These are phyloP conservation scores for Ochotona princeps DNA, from an alignment of 2,113 vertebrate genomes.

Conservation along the genomic window DNA sequence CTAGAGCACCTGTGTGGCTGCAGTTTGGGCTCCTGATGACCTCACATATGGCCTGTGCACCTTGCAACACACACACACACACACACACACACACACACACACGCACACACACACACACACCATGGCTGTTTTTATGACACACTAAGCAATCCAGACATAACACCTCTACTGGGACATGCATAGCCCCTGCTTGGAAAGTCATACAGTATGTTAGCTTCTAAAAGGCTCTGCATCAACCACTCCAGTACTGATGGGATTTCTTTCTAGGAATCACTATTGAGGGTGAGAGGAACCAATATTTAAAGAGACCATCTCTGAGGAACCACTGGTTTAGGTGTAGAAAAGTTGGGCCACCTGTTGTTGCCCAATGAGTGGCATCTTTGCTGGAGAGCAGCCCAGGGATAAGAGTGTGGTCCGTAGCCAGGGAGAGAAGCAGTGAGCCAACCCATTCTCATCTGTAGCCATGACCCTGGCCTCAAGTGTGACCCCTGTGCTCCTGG, in stretches of 20 bases:
- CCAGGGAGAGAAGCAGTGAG: background rate
- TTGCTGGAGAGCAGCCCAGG: background rate
- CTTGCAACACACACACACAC: no score
- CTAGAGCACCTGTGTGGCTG: no score
- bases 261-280: background rate
- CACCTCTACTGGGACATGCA: background rate
- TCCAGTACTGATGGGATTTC: background rate
- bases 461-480: background rate
- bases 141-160: background rate
- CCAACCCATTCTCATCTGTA: background rate
- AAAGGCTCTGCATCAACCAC: background rate
- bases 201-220: no score
- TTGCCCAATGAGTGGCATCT: no score
- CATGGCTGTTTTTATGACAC: no score
- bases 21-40: background rate
- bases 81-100: no score
- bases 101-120: no score
- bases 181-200: background rate
- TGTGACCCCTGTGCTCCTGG: background rate
- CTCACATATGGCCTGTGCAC: rapidly evolving
- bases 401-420: background rate
- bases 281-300: background rate
- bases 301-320: background rate
- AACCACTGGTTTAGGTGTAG: background rate
- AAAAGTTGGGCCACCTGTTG: background rate